Base-by-base conservation (phyloP, 2,113 vertebrate genomes). In the Crotalus viridis region DNA sequence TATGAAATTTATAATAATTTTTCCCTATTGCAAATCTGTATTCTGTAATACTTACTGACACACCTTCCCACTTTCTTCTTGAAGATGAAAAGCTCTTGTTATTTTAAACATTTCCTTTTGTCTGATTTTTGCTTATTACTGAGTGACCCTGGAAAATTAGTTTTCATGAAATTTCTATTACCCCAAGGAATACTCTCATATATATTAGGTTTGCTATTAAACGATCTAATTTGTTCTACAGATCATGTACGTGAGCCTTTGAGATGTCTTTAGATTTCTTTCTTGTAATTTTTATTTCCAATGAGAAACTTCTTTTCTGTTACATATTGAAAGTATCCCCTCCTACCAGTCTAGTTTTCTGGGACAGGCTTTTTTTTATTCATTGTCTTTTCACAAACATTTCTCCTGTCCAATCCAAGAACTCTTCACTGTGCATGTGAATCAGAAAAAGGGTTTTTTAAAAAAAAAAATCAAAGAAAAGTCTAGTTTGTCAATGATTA, bases 121-220 rank as follows among this genome's bases (percentile, higher is more conserved):
- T 15, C 26, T 91, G 22, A 52, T 57, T 91, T 88, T 91, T 91
- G 90, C 54, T 91, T 81, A 48, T 64, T 91, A 33, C 12, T 74
- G 51, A 55, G 17, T 64, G 59, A 46, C 21, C 19, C 21, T 57
- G 52, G 64, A 51, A 89, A 93, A 59, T 92, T 57, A 89, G 86
- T 8, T 91, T 91, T 93, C 61, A 88, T 81, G 12, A 48, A 88
- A 88, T 81, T 88, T 81, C 86, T 89, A 19, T 91, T 91, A 88
- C 26, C 51, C 48, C 39, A 43, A 54, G 28, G 61, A 91, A 81
- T 81, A 43, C 21, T 22, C 12, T n/a, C 46, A 3, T 24, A 17
- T 51, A 28, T 54, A 88, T 56, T 55, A 3, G 6, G 48, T 81
- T 22, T 74, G 52, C 52, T 26, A 10, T 46, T 91, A 93, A 93